Conservation (phyloP, 2,888 invertebrate genomes). For the Eristalis intricaria region DNA sequence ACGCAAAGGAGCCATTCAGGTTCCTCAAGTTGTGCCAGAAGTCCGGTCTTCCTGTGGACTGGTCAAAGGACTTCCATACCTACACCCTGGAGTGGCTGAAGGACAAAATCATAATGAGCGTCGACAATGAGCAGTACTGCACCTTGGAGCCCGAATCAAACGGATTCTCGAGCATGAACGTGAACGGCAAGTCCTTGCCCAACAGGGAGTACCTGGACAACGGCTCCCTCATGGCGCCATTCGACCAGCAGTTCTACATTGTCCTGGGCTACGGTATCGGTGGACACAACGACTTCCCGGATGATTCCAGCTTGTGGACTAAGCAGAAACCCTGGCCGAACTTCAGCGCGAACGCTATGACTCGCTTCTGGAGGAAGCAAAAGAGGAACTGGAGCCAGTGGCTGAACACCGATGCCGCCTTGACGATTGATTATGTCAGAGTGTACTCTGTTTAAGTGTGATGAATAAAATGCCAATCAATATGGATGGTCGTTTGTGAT, state of each 20-base stretch:
- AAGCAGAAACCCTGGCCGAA: conserved; percentile 89
- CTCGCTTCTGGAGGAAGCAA: conserved; percentile 86
- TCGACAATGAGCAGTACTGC: conserved; percentile 84
- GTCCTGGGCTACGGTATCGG: conserved; percentile 90
- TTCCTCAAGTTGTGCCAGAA: conserved; percentile 76
- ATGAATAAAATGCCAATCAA: background rate
- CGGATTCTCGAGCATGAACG: conserved; percentile 75
- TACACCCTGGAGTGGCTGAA: conserved; percentile 86
- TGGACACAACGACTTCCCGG: conserved; percentile 87
- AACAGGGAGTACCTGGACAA: conserved; percentile 78
- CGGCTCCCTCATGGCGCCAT: conserved; percentile 85
- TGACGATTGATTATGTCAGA: conserved; percentile 78
- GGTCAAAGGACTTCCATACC: conserved; percentile 85
- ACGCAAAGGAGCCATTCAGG: conserved; percentile 75
- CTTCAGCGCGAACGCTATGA: conserved; percentile 84
- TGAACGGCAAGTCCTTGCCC: conserved; percentile 74
- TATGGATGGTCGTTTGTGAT: background rate
- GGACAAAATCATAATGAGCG: conserved; percentile 77
- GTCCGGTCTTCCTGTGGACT: conserved; percentile 69
- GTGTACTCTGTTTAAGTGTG: conserved; percentile 74
- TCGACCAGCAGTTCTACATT: conserved; percentile 89
- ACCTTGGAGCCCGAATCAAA: conserved; percentile 77
- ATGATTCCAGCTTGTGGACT: conserved; percentile 77
- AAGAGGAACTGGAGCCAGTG: conserved; percentile 84
- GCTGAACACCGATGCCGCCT: conserved; percentile 84